A percentile compares a stretch with the other conserved stretches of the same genome.
Evolutionary conservation across 1,140 invertebrate species (phyloP).

Genomic region (Drosophila punjabiensis): DNA sequence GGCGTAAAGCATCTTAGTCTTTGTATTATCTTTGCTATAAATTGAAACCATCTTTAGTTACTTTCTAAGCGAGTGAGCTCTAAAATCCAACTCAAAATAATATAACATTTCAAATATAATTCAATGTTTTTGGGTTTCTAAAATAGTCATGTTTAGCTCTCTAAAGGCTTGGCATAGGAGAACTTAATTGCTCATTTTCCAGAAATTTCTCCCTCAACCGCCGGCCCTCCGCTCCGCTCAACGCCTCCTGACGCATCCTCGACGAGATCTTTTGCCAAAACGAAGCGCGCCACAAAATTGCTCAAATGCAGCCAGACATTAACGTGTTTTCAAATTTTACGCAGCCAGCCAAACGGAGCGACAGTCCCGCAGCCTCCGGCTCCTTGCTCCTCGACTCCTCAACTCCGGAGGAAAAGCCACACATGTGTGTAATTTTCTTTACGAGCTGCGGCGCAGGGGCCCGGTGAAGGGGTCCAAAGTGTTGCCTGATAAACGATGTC

Average conservation of each 20-base stretch:
- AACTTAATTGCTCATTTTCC: constrained; percentile 34
- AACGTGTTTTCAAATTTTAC: constrained; percentile 72
- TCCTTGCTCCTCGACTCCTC: background rate
- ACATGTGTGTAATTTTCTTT: constrained; percentile 82
- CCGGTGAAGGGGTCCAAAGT: constrained; percentile 38
- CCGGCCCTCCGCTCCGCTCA: background rate
- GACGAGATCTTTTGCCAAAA: constrained; percentile 33
- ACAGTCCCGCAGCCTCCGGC: constrained; percentile 17
- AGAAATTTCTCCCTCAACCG: background rate
- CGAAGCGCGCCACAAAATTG: constrained; percentile 63
- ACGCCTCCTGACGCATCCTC: constrained; percentile 2
- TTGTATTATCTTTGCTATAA: background rate
- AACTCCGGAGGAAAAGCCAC: constrained; percentile 63
- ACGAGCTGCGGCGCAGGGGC: constrained; percentile 32
- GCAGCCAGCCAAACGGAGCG: constrained; percentile 62
- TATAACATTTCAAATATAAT: no score
- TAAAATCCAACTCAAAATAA: background rate
- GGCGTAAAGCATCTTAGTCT: no score
- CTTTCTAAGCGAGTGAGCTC: no score
- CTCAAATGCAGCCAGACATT: constrained; percentile 73
- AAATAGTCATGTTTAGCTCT: background rate
- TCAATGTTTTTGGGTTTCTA: background rate
- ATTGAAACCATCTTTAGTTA: background rate
- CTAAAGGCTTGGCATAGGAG: background rate
- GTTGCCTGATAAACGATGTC: constrained; percentile 70